Evolutionary conservation across 2,888 invertebrate genomes (phyloP).

Genomic region (Adelognathus sp.): DNA sequence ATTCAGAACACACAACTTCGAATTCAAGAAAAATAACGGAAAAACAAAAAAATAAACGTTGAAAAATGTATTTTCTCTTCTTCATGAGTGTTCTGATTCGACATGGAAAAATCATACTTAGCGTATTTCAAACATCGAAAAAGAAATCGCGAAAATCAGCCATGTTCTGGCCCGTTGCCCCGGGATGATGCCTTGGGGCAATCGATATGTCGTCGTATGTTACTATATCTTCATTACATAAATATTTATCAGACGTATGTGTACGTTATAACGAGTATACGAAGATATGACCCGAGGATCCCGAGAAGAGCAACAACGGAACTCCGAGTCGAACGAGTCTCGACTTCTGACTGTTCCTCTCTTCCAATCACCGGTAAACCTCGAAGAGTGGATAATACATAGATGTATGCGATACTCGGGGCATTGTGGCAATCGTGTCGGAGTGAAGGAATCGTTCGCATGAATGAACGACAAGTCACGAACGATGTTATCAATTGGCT

Average conservation of each 20-base stretch:
- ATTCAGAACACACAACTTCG: too few relatives aligned
- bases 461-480: conserved; percentile 55
- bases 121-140: too few relatives aligned
- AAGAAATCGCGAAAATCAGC: too few relatives aligned
- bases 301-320: neutral
- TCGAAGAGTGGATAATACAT: neutral
- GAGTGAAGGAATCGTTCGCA: conserved; percentile 28
- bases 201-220: too few relatives aligned
- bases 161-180: too few relatives aligned
- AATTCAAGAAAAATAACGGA: too few relatives aligned
- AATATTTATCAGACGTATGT: neutral
- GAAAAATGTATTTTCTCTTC: too few relatives aligned
- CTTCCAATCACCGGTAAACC: neutral
- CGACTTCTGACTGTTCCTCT: neutral
- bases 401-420: neutral
- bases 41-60: too few relatives aligned
- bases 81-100: too few relatives aligned
- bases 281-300: neutral
- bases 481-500: conserved; percentile 50
- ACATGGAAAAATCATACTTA: too few relatives aligned
- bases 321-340: neutral
- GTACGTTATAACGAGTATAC: neutral
- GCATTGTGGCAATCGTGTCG: neutral
- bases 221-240: too few relatives aligned
- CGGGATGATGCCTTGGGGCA: too few relatives aligned